phyloP scores from a whole-genome alignment of 2,797 vertebrate genomes.

The Lycodopsis pacificus region DNA sequence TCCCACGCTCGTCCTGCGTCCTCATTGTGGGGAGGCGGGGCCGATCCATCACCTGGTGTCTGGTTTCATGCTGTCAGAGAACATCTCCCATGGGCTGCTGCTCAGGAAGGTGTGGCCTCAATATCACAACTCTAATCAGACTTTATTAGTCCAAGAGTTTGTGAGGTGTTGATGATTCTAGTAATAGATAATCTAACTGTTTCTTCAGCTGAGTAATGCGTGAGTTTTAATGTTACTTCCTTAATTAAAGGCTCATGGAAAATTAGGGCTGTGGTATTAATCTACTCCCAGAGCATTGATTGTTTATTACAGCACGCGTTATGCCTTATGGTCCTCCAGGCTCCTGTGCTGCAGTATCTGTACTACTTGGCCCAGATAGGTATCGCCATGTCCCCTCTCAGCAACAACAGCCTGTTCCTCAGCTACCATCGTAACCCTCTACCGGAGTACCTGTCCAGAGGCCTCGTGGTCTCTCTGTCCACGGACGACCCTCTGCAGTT shows the following conservation, averaged over 20 bases:
- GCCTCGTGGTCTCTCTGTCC: constrained; percentile 96
- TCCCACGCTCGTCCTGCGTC: constrained; percentile 93
- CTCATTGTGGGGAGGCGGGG: constrained; percentile 97
- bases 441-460: constrained; percentile 95
- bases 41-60: constrained; percentile 98
- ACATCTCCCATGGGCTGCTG: constrained; percentile 96
- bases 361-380: constrained; percentile 98
- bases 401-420: constrained; percentile 98
- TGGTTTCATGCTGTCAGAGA: constrained; percentile 96
- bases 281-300: not conserved
- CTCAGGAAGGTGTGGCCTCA: constrained; percentile 91
- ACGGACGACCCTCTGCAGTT: constrained; percentile 97
- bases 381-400: constrained; percentile 98
- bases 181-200: not conserved
- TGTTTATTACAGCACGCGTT: constrained; percentile 8
- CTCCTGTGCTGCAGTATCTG: constrained; percentile 96
- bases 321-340: constrained; percentile 77
- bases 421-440: constrained; percentile 98
- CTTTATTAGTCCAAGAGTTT: not conserved
- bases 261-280: not conserved
- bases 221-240: not conserved
- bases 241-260: not conserved
- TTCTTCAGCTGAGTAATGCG: not conserved
- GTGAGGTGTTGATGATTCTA: not conserved
- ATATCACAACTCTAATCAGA: constrained; percentile 8